Base-by-base conservation (phyloP, 2,888 invertebrate species). In the Thyatira batis region DNA sequence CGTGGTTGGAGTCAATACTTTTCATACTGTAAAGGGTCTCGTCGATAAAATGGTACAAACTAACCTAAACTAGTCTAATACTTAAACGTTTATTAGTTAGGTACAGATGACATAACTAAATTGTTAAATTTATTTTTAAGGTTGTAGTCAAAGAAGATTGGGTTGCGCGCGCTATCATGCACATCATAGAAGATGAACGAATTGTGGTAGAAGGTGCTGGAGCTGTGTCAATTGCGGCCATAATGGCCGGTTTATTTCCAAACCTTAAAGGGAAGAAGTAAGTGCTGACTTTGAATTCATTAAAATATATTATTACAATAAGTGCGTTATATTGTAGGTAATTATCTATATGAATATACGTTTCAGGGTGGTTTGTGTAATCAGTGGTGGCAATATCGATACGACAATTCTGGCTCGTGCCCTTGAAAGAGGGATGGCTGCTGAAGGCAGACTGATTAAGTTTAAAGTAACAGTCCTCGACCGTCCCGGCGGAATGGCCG, bases 331-430 rank as follows among this genome's bases (percentile, higher is more conserved):
- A 39, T 51, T 17, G 50, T 51, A 11, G 11, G 45, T 11, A 54
- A 57, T 55, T 20, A 30, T 45, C 17, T 6, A 44, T 9, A 25
- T 30, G 8, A 46, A 11, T 13, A n/a, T 25, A 20, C 46, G 60
- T 78, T 83, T 52, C 71, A 97, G 98, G 76, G 96, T 98, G 30
- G 97, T 97, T 0, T 90, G 96, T 49, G 92, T 96, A 20, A 80
- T 97, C 1, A 95, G 96, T 73, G 97, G 97, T 1, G 98, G 98
- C 50, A 98, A 98, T 85, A 98, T 98, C 57, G 97, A 98, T 79
- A 96, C 97, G 9, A 97, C 97, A 0, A 95, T 97, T 0, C 92
- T 98, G 61, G 96, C 97, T 0, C 93, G 98, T 11, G 97, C 97
- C 56, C 85, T 98, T 59, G 98, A 98, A 76, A 92, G 98, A 44